Evolutionary conservation across 2,113 vertebrate species (phyloP).

Genomic region (Oreotragus oreotragus): DNA sequence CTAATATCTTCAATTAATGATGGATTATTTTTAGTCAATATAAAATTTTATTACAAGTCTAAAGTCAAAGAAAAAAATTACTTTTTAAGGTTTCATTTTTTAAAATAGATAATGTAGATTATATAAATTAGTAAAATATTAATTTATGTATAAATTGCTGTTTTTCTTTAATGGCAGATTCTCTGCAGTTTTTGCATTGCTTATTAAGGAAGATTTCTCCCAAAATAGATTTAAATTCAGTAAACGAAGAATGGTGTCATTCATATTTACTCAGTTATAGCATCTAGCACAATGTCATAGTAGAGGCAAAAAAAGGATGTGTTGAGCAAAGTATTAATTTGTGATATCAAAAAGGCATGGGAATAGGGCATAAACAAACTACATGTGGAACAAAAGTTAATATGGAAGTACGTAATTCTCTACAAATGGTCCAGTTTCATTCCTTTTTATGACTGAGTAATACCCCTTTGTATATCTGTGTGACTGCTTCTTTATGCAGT

Average conservation of each 20-base stretch:
- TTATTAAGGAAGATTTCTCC: not conserved
- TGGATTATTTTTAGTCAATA: not conserved
- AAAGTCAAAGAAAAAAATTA: not conserved
- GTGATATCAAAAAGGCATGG: not conserved
- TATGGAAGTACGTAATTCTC: not conserved
- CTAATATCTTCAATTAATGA: not conserved
- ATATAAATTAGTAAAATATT: not conserved
- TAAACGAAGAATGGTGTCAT: not conserved
- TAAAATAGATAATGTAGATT: not conserved
- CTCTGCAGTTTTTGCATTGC: not conserved
- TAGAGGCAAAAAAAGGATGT: not conserved
- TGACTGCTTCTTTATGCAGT: accelerated
- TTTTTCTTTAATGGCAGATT: not conserved
- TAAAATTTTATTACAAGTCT: not conserved
- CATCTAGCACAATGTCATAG: not conserved
- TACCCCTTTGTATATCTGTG: not conserved
- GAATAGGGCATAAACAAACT: not conserved
- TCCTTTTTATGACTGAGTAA: not conserved
- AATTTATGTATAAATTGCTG: not conserved
- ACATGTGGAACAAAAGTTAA: not conserved
- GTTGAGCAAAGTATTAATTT: not conserved
- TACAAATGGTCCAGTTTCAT: not conserved
- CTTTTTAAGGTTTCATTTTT: not conserved
- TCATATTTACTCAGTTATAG: not conserved
- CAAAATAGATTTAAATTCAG: not conserved